Percentiles rank a stretch among this genome's conserved stretches.
These are phyloP conservation scores for Andrena bicolor DNA, from an alignment of 2,888 invertebrate species.

Conservation along the genomic window DNA sequence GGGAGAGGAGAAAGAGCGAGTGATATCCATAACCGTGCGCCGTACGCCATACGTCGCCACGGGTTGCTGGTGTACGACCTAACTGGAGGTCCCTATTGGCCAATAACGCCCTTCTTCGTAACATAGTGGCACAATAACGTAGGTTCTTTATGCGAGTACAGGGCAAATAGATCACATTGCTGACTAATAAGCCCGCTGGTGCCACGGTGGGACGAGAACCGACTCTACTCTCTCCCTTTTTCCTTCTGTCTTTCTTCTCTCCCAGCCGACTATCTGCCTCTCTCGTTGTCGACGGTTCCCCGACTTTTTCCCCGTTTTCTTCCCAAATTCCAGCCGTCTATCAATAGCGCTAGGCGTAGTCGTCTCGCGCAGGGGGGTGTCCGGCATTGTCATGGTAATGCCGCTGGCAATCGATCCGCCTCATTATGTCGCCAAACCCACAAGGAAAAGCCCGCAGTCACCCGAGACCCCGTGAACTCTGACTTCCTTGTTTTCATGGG, in stretches of 20 bases:
- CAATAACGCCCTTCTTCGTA: constrained; percentile 83
- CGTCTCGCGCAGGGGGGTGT: constrained; percentile 71
- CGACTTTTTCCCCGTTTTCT: constrained; percentile 80
- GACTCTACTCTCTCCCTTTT: constrained; percentile 65
- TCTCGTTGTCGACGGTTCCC: constrained; percentile 55
- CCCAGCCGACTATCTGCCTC: constrained; percentile 68
- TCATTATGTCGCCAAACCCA: constrained; percentile 81
- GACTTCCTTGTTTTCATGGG: constrained; percentile 71
- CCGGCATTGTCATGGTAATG: constrained; percentile 83
- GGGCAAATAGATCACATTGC: constrained; percentile 85
- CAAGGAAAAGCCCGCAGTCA: constrained; percentile 72
- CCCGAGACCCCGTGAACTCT: constrained; percentile 68
- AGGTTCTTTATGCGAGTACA: constrained; percentile 82
- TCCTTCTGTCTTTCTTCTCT: constrained; percentile 18
- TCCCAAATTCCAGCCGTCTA: constrained; percentile 81
- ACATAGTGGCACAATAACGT: constrained; percentile 83
- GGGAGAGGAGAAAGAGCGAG: constrained; percentile 43
- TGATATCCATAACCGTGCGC: constrained; percentile 72
- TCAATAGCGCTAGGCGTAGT: constrained; percentile 81
- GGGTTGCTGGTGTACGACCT: constrained; percentile 67
- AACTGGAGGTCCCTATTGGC: constrained; percentile 82
- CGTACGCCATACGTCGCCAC: constrained; percentile 73
- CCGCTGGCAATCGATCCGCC: constrained; percentile 81
- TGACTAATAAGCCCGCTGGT: constrained; percentile 84
- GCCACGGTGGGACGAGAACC: constrained; percentile 30